A percentile compares a stretch with the other conserved stretches of the same genome.
These are phyloP conservation scores for Aphelinus certus DNA, from an alignment of 1,140 invertebrate genomes.

Conservation along the genomic window DNA sequence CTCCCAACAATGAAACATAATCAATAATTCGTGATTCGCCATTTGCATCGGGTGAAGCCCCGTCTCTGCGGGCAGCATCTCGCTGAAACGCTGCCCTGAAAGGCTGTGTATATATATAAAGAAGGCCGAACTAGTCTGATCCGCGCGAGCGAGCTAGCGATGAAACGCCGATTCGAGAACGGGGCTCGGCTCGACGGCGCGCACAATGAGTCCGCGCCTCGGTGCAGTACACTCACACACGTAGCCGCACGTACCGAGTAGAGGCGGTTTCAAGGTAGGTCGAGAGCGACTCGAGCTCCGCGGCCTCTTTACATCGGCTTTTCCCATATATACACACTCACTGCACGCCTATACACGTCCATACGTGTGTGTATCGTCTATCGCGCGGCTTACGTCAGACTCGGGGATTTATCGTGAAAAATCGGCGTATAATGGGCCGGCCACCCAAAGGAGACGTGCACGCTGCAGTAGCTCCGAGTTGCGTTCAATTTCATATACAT, in stretches of 20 bases:
- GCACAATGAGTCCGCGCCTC: slow-evolving; percentile 8
- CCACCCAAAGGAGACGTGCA: too few relatives aligned
- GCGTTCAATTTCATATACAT: too few relatives aligned
- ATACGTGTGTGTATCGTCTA: not conserved
- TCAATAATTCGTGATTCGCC: slow-evolving; percentile 32
- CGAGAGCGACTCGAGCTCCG: not conserved
- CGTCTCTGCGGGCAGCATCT: not conserved
- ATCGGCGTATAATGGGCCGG: too few relatives aligned
- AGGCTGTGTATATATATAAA: too few relatives aligned
- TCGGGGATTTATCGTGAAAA: too few relatives aligned
- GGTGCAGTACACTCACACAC: too few relatives aligned
- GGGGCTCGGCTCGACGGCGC: not conserved
- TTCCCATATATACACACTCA: too few relatives aligned
- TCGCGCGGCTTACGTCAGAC: not conserved
- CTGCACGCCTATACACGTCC: too few relatives aligned
- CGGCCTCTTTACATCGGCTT: slow-evolving; percentile 13
- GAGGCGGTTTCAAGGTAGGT: slow-evolving; percentile 19
- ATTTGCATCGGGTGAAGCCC: not conserved
- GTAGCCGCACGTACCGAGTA: too few relatives aligned
- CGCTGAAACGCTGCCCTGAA: too few relatives aligned
- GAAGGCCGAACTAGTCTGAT: too few relatives aligned
- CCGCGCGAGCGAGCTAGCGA: not conserved
- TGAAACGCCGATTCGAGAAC: not conserved
- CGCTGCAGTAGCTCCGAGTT: too few relatives aligned
- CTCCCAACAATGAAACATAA: slow-evolving; percentile 18